These are phyloP conservation scores for Sebastes reedi DNA, from an alignment of 2,797 vertebrate genomes.

Conservation along the genomic window DNA sequence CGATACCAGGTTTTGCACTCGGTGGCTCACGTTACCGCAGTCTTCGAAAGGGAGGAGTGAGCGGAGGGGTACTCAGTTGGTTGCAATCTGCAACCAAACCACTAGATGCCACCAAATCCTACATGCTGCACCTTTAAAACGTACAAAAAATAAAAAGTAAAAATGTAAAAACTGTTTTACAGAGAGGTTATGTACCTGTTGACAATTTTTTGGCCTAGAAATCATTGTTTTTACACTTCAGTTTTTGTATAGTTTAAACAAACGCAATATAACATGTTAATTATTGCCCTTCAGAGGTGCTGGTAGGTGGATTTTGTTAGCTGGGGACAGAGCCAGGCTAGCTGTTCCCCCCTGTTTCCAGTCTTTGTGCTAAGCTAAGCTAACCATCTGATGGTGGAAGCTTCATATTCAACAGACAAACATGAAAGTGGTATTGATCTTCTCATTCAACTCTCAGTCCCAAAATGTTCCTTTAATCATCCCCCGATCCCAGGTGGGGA, in stretches of 20 bases:
- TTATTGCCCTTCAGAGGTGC: no score
- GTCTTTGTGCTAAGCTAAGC: not conserved
- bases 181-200: not conserved
- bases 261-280: no score
- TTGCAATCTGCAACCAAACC: not conserved
- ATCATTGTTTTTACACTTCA: not conserved
- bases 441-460: slow-evolving; percentile 1
- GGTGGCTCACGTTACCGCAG: no score
- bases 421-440: not conserved
- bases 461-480: slow-evolving; percentile 15
- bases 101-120: not conserved
- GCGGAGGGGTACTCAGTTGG: not conserved
- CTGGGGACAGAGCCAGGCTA: no score
- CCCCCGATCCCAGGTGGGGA: not conserved
- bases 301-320: no score
- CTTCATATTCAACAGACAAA: not conserved
- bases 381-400: not conserved
- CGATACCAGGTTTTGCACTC: no score
- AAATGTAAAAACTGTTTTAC: not conserved
- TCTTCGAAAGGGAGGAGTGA: not conserved
- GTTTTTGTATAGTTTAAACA: not conserved
- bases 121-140: not conserved
- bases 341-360: not conserved
- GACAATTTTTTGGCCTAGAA: not conserved
- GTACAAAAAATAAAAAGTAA: not conserved